These are phyloP conservation scores for Magallana ariakensis DNA, from an alignment of 1,140 invertebrate species.

Conservation along the genomic window DNA sequence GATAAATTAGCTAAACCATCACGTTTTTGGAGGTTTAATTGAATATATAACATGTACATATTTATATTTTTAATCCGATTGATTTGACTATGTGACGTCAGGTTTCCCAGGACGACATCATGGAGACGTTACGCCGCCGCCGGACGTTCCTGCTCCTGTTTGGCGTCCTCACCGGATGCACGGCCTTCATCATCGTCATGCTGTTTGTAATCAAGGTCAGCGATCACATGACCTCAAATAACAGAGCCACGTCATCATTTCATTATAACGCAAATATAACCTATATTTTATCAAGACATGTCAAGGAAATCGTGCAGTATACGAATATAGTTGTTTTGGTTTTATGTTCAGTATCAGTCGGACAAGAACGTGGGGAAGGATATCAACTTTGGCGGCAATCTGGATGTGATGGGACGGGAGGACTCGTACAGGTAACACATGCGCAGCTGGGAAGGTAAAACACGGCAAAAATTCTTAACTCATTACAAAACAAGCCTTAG, in stretches of 20 bases:
- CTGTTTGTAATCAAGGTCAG: not conserved
- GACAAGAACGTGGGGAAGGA: not conserved
- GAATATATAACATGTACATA: too few relatives aligned
- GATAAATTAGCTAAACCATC: too few relatives aligned
- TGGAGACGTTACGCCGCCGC: not conserved
- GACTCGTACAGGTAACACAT: not conserved
- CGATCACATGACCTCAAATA: too few relatives aligned
- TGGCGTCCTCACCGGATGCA: not conserved
- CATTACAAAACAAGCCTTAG: too few relatives aligned
- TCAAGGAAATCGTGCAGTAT: too few relatives aligned
- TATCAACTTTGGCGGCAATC: not conserved
- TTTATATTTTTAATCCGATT: not conserved
- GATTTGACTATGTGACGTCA: not conserved
- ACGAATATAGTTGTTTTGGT: too few relatives aligned
- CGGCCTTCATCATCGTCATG: not conserved
- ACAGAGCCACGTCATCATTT: too few relatives aligned
- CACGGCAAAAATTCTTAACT: too few relatives aligned
- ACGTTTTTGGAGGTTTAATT: too few relatives aligned
- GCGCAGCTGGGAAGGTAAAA: too few relatives aligned
- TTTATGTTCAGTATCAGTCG: not conserved
- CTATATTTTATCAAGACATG: too few relatives aligned
- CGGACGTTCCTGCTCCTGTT: conserved; percentile 8
- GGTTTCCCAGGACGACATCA: not conserved
- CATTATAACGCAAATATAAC: too few relatives aligned
- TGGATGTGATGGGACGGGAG: not conserved